Percentiles rank a stretch among this genome's conserved stretches.
phyloP scores from a whole-genome alignment of 2,797 vertebrate species.

The Octomys mimax region DNA sequence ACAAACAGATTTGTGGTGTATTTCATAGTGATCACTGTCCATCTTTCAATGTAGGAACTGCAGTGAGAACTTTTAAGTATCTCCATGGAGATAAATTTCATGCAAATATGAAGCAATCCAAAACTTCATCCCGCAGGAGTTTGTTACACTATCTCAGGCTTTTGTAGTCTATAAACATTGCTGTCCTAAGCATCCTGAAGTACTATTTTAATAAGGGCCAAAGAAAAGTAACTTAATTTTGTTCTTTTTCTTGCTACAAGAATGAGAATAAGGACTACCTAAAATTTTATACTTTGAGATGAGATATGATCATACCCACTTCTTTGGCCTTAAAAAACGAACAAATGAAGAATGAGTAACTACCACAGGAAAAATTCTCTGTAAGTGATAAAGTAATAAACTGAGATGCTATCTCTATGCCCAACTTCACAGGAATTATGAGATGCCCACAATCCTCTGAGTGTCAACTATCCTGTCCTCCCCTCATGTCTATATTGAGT shows the following conservation, averaged over 20 bases:
- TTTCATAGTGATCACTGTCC: background rate
- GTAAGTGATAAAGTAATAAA: background rate
- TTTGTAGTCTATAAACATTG: background rate
- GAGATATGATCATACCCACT: background rate
- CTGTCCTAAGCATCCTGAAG: background rate
- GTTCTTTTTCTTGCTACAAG: background rate
- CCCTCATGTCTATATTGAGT: background rate
- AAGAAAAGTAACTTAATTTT: background rate
- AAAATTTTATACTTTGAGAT: background rate
- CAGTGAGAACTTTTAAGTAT: background rate
- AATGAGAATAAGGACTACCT: background rate
- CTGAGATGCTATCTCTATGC: background rate
- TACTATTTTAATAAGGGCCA: too few species aligned
- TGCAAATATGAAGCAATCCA: background rate
- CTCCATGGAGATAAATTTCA: background rate
- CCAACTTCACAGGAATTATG: background rate
- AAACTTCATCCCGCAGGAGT: background rate
- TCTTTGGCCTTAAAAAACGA: conserved; percentile 18
- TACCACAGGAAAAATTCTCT: background rate
- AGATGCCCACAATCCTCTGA: background rate
- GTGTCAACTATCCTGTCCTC: background rate
- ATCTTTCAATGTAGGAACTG: background rate
- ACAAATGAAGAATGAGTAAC: background rate
- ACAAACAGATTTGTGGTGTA: background rate
- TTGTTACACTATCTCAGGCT: background rate